Evolutionary conservation across 2,113 vertebrate genomes (phyloP).

Genomic region (Mohoua ochrocephala): DNA sequence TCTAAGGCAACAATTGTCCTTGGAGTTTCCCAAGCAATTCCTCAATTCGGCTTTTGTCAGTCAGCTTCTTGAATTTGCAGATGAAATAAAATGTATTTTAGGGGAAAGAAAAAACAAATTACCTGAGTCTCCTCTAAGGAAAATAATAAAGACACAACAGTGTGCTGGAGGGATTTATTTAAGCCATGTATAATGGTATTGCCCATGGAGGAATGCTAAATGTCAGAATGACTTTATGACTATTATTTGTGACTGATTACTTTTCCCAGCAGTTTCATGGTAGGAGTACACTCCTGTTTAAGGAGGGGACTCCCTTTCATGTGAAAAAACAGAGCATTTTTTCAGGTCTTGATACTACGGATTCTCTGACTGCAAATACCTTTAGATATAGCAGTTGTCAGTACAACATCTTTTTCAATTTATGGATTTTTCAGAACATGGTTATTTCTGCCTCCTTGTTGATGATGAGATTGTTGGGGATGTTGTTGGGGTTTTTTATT

Average conservation of each 20-base stretch:
- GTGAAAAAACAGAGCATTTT: background rate
- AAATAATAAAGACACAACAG: background rate
- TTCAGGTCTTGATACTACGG: background rate
- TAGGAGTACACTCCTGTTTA: background rate
- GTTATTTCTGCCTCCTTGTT: background rate
- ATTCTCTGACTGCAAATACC: background rate
- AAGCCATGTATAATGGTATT: background rate
- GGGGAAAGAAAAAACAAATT: background rate
- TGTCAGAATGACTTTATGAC: background rate
- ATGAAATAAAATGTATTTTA: background rate
- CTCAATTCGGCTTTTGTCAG: background rate
- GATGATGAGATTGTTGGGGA: background rate
- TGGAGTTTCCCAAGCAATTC: background rate
- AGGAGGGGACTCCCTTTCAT: background rate
- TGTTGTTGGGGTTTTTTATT: background rate
- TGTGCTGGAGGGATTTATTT: background rate
- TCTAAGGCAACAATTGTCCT: background rate
- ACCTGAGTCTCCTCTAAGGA: background rate
- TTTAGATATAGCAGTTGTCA: background rate
- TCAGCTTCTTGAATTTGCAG: background rate
- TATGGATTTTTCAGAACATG: background rate
- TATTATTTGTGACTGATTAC: background rate
- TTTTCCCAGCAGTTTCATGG: background rate
- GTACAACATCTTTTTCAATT: background rate
- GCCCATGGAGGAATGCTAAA: background rate